A percentile compares a stretch with the other conserved stretches of the same genome.
phyloP scores from a whole-genome alignment of 2,113 vertebrate species.

The Chloroceryle aenea region DNA sequence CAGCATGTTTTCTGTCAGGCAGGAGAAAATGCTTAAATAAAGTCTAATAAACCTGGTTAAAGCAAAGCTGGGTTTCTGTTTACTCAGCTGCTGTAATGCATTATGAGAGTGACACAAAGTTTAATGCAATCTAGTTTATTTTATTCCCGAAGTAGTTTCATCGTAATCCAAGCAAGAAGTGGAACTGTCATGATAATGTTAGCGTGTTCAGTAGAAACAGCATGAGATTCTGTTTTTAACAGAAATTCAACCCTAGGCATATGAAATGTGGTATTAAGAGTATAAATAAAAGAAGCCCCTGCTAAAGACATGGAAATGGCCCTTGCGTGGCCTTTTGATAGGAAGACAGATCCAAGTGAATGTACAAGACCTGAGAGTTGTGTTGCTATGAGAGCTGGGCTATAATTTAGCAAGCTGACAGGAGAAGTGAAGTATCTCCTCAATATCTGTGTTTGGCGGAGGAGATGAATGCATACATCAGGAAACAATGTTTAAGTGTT shows the following conservation, averaged over 20 bases:
- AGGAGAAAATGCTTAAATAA: slow-evolving; percentile 1
- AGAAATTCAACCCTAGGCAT: background rate
- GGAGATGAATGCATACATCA: slow-evolving; percentile 91
- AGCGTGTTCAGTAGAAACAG: background rate
- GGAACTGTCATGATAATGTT: slow-evolving; percentile 3
- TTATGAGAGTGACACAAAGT: background rate
- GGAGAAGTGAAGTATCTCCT: slow-evolving; percentile 88
- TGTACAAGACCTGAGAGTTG: background rate
- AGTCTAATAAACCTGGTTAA: slow-evolving; percentile 35
- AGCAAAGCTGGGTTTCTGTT: background rate
- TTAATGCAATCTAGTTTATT: slow-evolving; percentile 8
- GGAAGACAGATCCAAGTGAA: slow-evolving; percentile 15
- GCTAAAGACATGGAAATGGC: background rate
- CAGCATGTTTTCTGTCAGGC: slow-evolving; percentile 13
- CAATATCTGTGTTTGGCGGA: slow-evolving; percentile 88
- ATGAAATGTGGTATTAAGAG: background rate
- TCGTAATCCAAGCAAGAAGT: background rate
- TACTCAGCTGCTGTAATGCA: background rate
- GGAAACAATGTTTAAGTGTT: slow-evolving; percentile 87
- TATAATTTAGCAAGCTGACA: slow-evolving; percentile 87
- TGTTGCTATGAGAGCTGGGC: slow-evolving; percentile 63
- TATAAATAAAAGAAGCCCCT: background rate
- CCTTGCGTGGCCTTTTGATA: background rate
- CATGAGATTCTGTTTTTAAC: slow-evolving; percentile 7
- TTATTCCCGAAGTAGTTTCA: background rate